Base-by-base conservation (phyloP, 2,888 invertebrate species). In the Mycalesis mineus region DNA sequence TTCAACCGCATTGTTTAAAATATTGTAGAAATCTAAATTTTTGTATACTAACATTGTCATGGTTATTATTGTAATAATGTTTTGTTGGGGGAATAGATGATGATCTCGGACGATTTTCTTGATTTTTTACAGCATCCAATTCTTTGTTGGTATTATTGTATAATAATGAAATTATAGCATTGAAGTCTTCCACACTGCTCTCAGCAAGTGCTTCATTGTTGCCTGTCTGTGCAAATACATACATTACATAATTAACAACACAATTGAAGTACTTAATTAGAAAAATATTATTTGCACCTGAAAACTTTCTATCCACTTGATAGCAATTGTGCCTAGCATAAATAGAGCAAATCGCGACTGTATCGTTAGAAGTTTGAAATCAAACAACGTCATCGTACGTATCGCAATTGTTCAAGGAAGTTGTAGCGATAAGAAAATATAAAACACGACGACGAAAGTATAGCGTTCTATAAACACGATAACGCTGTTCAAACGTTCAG, bases 401-500 rank as follows among this genome's bases (percentile, higher is more conserved):
- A n/a, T n/a, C n/a, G 22, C 3, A 22, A 22, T 22, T 22, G 40
- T 22, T 39, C 39, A 50, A 50, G 50, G 40, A 50, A 51, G 50
- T 51, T 40, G 33, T 47, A 11, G 14, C 40, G 39, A 40, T 39
- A 40, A 51, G 22, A 51, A 40, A 51, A 40, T 15, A 51, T 36
- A 29, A 29, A 40, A 50, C 36, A 40, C 29, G 39, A 41, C 31
- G 15, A 41, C 9, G 29, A 51, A 51, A 9, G n/a, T 50, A 50
- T 51, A 13, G 51, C 37, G 39, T 11, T 31, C 6, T 14, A n/a
- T n/a, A 40, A 51, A 51, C 31, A 51, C 51, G 29, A 51, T 51
- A 51, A 15, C 8, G 14, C 0, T 0, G 14, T 29, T 44, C 3
- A 36, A 36, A 36, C 36, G 36, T 9, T 36, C 6, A 47, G 15